Evolutionary conservation across 2,888 invertebrate species (phyloP).

Genomic region (Ptychoptera contaminata): DNA sequence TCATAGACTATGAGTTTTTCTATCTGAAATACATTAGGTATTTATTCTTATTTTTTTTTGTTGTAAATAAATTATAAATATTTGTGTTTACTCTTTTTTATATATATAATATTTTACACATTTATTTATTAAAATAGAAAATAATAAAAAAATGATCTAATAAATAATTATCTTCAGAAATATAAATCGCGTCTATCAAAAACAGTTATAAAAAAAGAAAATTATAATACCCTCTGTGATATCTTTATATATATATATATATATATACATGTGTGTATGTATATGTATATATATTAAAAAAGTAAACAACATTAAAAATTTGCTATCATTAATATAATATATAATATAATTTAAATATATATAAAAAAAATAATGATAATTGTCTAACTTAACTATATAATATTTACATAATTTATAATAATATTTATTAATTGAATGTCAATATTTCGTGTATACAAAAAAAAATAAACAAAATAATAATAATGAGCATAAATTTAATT

Average conservation of each 20-base stretch:
- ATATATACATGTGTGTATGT: too few relatives aligned
- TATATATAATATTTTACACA: too few relatives aligned
- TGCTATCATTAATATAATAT: neutral
- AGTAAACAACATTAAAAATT: neutral
- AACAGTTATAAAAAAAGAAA: too few relatives aligned
- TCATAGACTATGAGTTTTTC: too few relatives aligned
- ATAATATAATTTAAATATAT: neutral
- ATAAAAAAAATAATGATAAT: neutral
- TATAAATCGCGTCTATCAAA: too few relatives aligned
- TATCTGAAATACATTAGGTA: too few relatives aligned
- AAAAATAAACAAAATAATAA: neutral
- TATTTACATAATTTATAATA: conserved; percentile 1
- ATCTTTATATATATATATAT: neutral
- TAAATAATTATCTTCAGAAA: too few relatives aligned
- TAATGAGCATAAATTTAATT: neutral
- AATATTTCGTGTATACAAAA: neutral
- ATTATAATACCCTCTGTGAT: neutral
- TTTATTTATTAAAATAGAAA: too few relatives aligned
- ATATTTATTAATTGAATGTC: neutral
- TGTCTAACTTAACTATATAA: neutral
- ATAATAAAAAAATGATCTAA: too few relatives aligned
- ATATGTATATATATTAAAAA: neutral
- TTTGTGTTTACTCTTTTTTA: too few relatives aligned
- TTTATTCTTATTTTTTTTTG: too few relatives aligned
- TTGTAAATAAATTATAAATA: too few relatives aligned